A percentile compares a stretch with the other conserved stretches of the same genome.
Evolutionary conservation across 2,797 vertebrate species (phyloP).

Genomic region (Melanotaenia nigrans): DNA sequence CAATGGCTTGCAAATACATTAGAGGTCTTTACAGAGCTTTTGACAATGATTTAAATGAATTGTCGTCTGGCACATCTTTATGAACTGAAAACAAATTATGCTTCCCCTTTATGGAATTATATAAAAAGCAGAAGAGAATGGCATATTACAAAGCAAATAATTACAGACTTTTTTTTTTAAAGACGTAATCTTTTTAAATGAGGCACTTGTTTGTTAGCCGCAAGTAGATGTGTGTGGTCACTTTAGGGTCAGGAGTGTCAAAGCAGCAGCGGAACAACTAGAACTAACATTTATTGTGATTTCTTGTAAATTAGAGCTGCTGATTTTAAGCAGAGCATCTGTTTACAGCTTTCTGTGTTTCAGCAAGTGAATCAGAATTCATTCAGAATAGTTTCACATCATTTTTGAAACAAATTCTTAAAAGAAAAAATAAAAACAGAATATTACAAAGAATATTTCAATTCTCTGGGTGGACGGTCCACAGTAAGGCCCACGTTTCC

Average conservation of each 20-base stretch:
- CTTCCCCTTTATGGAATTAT: slow-evolving; percentile 19
- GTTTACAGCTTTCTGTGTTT: background rate
- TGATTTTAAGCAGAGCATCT: slow-evolving; percentile 7
- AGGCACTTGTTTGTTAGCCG: background rate
- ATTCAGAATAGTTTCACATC: no score
- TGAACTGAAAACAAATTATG: slow-evolving; percentile 2
- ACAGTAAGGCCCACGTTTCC: slow-evolving; percentile 68
- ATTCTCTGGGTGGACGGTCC: slow-evolving; percentile 61
- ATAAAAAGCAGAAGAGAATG: slow-evolving; percentile 2
- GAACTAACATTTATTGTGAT: slow-evolving; percentile 11
- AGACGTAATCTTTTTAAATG: slow-evolving; percentile 4
- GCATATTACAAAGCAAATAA: background rate
- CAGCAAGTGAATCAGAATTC: background rate
- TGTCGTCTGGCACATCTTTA: background rate
- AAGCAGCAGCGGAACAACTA: background rate
- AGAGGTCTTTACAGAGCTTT: background rate
- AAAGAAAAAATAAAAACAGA: background rate
- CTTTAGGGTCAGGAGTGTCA: background rate
- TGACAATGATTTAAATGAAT: slow-evolving; percentile 4
- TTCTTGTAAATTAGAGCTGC: slow-evolving; percentile 11
- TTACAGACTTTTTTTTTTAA: background rate
- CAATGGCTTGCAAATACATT: slow-evolving; percentile 1
- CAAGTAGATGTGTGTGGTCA: background rate
- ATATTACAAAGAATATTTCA: slow-evolving; percentile 19
- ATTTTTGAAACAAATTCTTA: background rate